Evolutionary conservation across 2,797 vertebrate genomes (phyloP).

Genomic region (Rhinoraja longicauda): DNA sequence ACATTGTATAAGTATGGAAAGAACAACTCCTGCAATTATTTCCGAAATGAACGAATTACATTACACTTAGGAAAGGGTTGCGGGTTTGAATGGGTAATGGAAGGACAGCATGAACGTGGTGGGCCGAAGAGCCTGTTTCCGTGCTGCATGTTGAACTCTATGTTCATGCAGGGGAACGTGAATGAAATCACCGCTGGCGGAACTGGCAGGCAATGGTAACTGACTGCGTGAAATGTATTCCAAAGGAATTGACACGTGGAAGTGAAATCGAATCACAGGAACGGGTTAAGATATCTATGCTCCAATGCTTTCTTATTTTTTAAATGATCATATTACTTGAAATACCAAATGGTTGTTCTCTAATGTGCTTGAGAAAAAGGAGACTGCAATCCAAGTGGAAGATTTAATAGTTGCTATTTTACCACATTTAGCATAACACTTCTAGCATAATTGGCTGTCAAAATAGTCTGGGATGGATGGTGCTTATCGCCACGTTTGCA

Average conservation of each 20-base stretch:
- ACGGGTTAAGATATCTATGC: neutral
- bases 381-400: neutral
- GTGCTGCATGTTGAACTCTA: no score
- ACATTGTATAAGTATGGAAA: no score
- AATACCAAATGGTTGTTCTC: neutral
- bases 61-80: no score
- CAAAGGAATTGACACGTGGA: slow-evolving; percentile 19
- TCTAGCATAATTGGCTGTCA: neutral
- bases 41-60: no score
- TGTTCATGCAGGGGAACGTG: neutral
- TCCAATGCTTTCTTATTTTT: neutral
- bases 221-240: slow-evolving; percentile 18
- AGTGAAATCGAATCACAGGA: neutral
- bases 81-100: no score
- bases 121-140: no score
- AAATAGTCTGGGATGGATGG: neutral
- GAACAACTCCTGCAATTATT: no score
- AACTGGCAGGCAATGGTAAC: neutral
- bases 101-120: no score
- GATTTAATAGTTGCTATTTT: slow-evolving; percentile 11
- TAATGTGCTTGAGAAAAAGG: neutral
- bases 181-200: neutral
- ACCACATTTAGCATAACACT: neutral
- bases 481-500: neutral
- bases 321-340: slow-evolving; percentile 22